These are phyloP conservation scores for Erithacus rubecula DNA, from an alignment of 2,797 vertebrate species.

Conservation along the genomic window DNA sequence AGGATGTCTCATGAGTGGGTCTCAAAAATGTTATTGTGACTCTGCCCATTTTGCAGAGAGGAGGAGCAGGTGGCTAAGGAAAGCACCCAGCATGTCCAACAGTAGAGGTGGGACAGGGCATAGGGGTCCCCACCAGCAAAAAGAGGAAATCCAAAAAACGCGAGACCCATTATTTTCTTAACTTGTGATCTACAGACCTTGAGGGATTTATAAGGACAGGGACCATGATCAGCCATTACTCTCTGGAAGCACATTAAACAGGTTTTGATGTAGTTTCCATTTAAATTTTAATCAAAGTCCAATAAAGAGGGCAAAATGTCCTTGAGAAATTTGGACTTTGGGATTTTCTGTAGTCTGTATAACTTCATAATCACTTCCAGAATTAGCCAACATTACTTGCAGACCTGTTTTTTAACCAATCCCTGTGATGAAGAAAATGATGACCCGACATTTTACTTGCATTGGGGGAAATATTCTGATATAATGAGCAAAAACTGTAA, in stretches of 20 bases:
- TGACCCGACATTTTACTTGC: neutral
- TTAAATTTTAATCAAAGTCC: constrained; percentile 19
- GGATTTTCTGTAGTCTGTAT: neutral
- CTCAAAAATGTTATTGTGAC: neutral
- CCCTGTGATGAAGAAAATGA: neutral
- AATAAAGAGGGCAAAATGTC: neutral
- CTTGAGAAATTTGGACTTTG: neutral
- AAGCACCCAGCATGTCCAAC: neutral
- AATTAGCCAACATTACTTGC: neutral
- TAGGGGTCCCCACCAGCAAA: neutral
- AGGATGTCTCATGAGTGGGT: neutral
- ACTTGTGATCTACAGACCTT: neutral
- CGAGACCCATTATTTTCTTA: neutral
- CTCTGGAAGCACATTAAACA: neutral
- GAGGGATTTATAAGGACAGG: neutral
- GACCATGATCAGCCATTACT: neutral
- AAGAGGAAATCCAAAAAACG: neutral
- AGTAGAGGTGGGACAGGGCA: neutral
- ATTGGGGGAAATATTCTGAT: neutral
- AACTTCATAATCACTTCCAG: constrained; percentile 15
- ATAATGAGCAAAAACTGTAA: neutral
- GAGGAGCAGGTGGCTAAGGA: neutral
- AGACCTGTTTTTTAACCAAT: neutral
- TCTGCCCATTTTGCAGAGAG: neutral
- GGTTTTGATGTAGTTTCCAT: neutral